Conservation (phyloP, 2,797 vertebrate genomes). For the Lycodopsis pacificus region DNA sequence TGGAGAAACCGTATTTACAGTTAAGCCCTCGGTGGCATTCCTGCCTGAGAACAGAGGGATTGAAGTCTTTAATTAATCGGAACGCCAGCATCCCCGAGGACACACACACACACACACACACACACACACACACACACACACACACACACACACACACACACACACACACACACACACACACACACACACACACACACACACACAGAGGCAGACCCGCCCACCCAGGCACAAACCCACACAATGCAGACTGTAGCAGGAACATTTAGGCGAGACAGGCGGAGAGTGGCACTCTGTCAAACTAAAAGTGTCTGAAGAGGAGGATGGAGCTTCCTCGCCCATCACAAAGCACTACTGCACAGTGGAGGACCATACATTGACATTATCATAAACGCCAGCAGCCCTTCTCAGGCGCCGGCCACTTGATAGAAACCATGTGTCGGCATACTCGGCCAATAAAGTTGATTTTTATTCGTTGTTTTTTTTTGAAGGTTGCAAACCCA, state of each 20-base stretch:
- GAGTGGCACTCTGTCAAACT: constrained; percentile 28
- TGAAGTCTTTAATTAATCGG: constrained; percentile 74
- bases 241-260: constrained; percentile 10
- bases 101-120: constrained; percentile 5
- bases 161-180: constrained; percentile 9
- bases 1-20: constrained; percentile 52
- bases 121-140: no score
- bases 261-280: constrained; percentile 3
- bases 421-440: background rate
- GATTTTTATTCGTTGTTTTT: background rate
- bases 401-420: background rate
- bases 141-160: background rate
- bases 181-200: background rate
- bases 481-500: background rate
- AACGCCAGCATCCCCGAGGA: constrained; percentile 38
- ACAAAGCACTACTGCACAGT: background rate
- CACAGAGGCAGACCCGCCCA: no score
- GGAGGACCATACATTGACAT: background rate
- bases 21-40: constrained; percentile 52
- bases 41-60: constrained; percentile 62
- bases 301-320: constrained; percentile 12
- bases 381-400: constrained; percentile 3
- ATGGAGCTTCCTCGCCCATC: background rate
- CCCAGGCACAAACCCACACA: background rate
- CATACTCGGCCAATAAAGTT: background rate